Percentiles rank a stretch among this genome's conserved stretches.
These are phyloP conservation scores for Halcyon malimbica DNA, from an alignment of 2,113 vertebrate species.

Conservation along the genomic window DNA sequence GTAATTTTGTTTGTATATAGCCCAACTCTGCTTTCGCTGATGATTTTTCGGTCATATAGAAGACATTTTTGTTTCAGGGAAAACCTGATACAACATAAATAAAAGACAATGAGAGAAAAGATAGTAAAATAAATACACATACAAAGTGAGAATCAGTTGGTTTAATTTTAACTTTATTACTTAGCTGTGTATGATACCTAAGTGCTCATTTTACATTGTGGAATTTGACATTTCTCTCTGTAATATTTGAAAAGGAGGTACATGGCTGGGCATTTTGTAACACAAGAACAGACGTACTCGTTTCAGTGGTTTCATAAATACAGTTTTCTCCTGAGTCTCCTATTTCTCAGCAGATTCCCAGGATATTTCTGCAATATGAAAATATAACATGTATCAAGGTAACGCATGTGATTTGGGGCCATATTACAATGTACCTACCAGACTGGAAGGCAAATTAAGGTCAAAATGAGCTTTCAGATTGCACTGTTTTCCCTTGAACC, in stretches of 20 bases:
- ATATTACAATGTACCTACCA: background rate
- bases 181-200: background rate
- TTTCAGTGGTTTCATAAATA: background rate
- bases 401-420: background rate
- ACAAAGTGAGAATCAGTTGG: background rate
- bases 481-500: background rate
- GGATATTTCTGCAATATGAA: background rate
- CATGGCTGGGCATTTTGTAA: background rate
- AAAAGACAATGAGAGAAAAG: background rate
- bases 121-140: background rate
- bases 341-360: background rate
- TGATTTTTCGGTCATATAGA: background rate
- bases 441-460: background rate
- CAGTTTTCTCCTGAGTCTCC: background rate
- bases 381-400: background rate
- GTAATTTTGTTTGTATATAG: background rate
- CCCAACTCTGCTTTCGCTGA: background rate
- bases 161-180: background rate
- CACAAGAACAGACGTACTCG: background rate
- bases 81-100: background rate
- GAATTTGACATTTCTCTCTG: background rate
- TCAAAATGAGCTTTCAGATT: slow-evolving; percentile 7
- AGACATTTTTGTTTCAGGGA: background rate
- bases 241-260: background rate
- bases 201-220: background rate